These are phyloP conservation scores for Benthosema pterotum DNA, from an alignment of 2,797 vertebrate genomes.

Conservation along the genomic window DNA sequence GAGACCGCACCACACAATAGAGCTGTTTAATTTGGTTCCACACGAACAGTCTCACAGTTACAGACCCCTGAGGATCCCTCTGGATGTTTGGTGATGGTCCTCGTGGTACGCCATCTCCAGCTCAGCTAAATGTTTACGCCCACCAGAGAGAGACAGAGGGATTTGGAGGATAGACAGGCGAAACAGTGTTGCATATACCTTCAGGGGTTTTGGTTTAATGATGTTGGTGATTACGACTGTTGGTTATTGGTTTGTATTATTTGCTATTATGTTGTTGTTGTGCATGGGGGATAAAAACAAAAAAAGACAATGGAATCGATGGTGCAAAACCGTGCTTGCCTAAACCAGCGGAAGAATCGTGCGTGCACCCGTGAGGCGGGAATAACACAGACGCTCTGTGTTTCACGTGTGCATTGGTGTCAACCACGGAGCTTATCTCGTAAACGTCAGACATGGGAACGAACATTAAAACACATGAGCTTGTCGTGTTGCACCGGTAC, in stretches of 20 bases:
- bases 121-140: conserved; percentile 59
- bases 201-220: conserved; percentile 62
- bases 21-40: too few species aligned
- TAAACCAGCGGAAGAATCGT: conserved; percentile 42
- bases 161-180: conserved; percentile 57
- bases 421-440: background rate
- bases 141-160: conserved; percentile 33
- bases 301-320: conserved; percentile 44
- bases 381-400: conserved; percentile 53
- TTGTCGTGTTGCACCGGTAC: conserved; percentile 6
- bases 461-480: conserved; percentile 38
- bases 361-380: conserved; percentile 39
- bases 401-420: conserved; percentile 19
- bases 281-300: conserved; percentile 48
- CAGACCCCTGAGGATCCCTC: too few species aligned
- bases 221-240: conserved; percentile 72
- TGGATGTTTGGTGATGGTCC: too few species aligned
- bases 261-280: conserved; percentile 41
- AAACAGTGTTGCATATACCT: conserved; percentile 33
- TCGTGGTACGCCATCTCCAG: conserved; percentile 7
- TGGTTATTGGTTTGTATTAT: conserved; percentile 60
- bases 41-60: too few species aligned
- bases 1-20: too few species aligned
- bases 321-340: conserved; percentile 30
- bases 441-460: conserved; percentile 37